Conservation (phyloP, 2,888 invertebrate genomes). For the Opisthograptis luteolata region DNA sequence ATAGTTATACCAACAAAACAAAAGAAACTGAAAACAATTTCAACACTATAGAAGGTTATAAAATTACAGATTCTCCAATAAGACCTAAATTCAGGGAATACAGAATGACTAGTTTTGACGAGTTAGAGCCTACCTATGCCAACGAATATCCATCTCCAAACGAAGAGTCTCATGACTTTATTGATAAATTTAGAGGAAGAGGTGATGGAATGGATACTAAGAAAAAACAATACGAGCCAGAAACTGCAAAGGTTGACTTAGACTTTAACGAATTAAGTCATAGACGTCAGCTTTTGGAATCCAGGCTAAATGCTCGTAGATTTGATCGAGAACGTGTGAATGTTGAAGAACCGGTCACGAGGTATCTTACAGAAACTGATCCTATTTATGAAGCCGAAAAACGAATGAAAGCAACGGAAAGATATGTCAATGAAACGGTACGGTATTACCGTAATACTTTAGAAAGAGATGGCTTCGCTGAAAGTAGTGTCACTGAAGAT, state of each 20-base stretch:
- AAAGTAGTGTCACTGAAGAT: constrained; percentile 80
- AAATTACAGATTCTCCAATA: constrained; percentile 85
- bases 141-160: constrained; percentile 66
- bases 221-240: constrained; percentile 75
- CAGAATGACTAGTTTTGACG: constrained; percentile 80
- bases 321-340: constrained; percentile 65
- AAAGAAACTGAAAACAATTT: constrained; percentile 72
- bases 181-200: constrained; percentile 82
- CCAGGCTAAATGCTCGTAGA: constrained; percentile 87
- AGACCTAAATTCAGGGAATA: constrained; percentile 86
- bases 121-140: constrained; percentile 79
- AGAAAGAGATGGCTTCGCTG: constrained; percentile 82
- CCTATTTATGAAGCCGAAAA: constrained; percentile 75
- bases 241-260: constrained; percentile 65
- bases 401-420: constrained; percentile 79
- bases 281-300: constrained; percentile 89
- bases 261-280: constrained; percentile 87
- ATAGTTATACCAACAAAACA: constrained; percentile 78
- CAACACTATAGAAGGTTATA: constrained; percentile 69
- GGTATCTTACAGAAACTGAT: constrained; percentile 77
- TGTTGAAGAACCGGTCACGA: constrained; percentile 69
- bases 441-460: constrained; percentile 83
- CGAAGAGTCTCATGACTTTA: constrained; percentile 59
- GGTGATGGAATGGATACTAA: constrained; percentile 88
- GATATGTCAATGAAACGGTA: constrained; percentile 84